Evolutionary conservation across 2,113 vertebrate genomes (phyloP).

Genomic region (Suncus etruscus): DNA sequence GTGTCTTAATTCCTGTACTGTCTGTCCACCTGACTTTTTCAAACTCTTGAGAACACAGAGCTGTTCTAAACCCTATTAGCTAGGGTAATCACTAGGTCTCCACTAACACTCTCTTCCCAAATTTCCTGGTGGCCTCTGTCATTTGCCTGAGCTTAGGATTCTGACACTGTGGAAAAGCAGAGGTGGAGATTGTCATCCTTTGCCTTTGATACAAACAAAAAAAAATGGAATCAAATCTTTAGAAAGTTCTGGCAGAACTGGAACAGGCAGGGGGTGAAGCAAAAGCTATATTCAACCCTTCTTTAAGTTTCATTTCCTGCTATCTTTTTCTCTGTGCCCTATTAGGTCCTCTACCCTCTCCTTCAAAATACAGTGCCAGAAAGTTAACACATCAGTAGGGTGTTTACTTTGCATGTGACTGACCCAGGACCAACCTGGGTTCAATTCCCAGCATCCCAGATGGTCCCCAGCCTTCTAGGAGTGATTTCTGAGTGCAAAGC

Average conservation of each 20-base stretch:
- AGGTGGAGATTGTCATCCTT: not conserved
- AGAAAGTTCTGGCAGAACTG: not conserved
- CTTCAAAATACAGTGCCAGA: constrained; percentile 66
- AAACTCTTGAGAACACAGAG: not conserved
- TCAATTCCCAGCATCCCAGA: too few species aligned
- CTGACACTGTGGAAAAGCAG: not conserved
- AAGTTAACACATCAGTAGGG: too few species aligned
- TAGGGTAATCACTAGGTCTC: not conserved
- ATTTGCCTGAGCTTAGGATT: not conserved
- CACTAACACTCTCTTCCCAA: too few species aligned
- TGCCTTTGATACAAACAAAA: not conserved
- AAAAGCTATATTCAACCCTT: not conserved
- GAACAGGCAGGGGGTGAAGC: not conserved
- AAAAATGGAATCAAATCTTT: not conserved
- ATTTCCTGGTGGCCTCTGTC: not conserved
- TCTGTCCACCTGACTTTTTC: not conserved
- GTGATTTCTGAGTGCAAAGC: too few species aligned
- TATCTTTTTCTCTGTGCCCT: constrained; percentile 53
- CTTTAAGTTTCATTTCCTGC: not conserved
- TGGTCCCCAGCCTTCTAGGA: too few species aligned
- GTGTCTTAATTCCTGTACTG: not conserved
- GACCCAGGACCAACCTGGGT: too few species aligned
- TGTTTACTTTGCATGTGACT: too few species aligned
- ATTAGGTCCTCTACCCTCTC: constrained; percentile 30
- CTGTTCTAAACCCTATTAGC: not conserved